Percentiles rank a stretch among this genome's conserved stretches.
Conservation (phyloP, 2,888 invertebrate genomes). For the Esperia sulphurella region DNA sequence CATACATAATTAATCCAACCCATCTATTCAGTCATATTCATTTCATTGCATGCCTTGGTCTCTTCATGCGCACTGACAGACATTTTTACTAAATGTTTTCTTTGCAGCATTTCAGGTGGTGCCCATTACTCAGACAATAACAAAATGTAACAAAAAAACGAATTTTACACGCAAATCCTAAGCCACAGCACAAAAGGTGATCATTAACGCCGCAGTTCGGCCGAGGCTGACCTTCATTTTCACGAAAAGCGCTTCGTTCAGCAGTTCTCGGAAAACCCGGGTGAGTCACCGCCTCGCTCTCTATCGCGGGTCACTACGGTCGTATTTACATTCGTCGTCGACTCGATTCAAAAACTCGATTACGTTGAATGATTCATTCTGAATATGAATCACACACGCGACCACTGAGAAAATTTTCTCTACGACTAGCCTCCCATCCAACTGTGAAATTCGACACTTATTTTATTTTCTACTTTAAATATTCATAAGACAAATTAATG, state of each 20-base stretch:
- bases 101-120: too few relatives aligned
- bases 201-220: constrained; percentile 33
- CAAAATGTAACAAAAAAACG: constrained; percentile 7
- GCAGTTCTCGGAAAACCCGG: constrained; percentile 75
- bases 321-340: constrained; percentile 69
- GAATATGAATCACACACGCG: constrained; percentile 67
- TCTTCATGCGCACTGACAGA: too few relatives aligned
- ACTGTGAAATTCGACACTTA: constrained; percentile 9
- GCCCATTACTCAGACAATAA: constrained; percentile 15
- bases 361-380: constrained; percentile 71
- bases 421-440: constrained; percentile 8
- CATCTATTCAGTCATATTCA: constrained; percentile 4
- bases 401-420: constrained; percentile 52
- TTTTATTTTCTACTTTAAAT: background rate
- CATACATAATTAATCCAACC: constrained; percentile 11
- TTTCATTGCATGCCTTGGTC: too few relatives aligned
- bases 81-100: too few relatives aligned
- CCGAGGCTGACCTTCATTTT: constrained; percentile 64
- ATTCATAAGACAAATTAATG: background rate
- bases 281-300: constrained; percentile 68
- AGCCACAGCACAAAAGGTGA: constrained; percentile 27
- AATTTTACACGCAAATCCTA: constrained; percentile 12
- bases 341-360: constrained; percentile 76
- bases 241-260: constrained; percentile 65
- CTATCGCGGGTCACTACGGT: constrained; percentile 69